A percentile compares a stretch with the other conserved stretches of the same genome.
Conservation (phyloP, 2,888 invertebrate species). For the Invenusta paracnida region DNA sequence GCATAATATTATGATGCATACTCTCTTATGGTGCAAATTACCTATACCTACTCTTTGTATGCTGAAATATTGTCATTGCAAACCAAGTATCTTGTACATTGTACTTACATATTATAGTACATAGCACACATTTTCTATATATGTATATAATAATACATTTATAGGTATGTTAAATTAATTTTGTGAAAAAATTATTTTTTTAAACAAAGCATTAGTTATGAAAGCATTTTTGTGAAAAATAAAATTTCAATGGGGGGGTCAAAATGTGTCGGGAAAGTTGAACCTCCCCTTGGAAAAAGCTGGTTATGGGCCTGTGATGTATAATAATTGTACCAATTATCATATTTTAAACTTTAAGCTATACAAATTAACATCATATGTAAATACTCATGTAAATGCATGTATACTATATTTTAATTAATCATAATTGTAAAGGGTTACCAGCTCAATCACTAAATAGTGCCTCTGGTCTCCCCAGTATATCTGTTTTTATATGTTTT, state of each 20-base stretch:
- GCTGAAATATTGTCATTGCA: background rate
- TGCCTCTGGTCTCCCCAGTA: too few species aligned
- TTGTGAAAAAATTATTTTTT: background rate
- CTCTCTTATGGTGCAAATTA: background rate
- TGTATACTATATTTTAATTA: too few species aligned
- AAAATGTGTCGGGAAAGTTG: background rate
- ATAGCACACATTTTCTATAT: background rate
- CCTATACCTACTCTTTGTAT: background rate
- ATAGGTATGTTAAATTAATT: background rate
- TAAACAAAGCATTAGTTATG: background rate
- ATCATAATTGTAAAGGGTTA: too few species aligned
- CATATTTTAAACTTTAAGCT: too few species aligned
- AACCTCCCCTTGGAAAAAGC: background rate
- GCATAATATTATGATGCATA: too few species aligned
- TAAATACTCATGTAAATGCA: too few species aligned
- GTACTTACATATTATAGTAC: background rate
- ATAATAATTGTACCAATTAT: too few species aligned
- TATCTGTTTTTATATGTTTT: too few species aligned
- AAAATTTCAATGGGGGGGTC: background rate
- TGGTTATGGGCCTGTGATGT: background rate
- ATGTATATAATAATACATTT: background rate
- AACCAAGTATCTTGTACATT: background rate
- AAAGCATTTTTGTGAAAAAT: background rate
- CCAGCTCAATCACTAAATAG: too few species aligned
- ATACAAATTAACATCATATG: too few species aligned